These are phyloP conservation scores for Galeopterus variegatus DNA, from an alignment of 2,113 vertebrate species.

Conservation along the genomic window DNA sequence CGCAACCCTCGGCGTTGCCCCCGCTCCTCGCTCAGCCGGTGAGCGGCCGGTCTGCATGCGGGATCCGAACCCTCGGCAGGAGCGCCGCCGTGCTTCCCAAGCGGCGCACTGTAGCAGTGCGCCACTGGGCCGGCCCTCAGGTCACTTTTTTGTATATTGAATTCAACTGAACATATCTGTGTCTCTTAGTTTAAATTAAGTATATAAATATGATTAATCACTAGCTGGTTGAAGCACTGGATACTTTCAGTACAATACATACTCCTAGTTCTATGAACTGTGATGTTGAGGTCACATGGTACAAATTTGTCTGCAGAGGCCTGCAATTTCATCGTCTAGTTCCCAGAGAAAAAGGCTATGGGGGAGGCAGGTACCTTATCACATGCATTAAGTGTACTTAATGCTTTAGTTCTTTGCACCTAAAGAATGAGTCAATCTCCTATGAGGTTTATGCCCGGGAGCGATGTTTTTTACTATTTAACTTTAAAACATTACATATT, in stretches of 20 bases:
- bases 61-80: no score
- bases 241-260: not conserved
- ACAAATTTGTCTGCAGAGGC: not conserved
- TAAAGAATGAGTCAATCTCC: conserved; percentile 9
- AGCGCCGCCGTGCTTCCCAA: no score
- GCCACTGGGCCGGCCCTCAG: no score
- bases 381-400: not conserved
- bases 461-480: not conserved
- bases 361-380: not conserved
- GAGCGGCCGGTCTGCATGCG: no score
- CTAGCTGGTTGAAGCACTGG: not conserved
- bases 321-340: not conserved
- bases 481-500: not conserved
- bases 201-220: not conserved
- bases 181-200: conserved; percentile 3
- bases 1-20: no score
- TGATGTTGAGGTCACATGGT: not conserved
- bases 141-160: not conserved
- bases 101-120: no score
- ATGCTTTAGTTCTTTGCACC: not conserved
- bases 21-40: no score
- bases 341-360: not conserved
- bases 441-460: not conserved
- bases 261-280: not conserved
- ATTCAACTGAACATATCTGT: not conserved